phyloP scores from a whole-genome alignment of 2,113 vertebrate genomes.

The Platanista minor region DNA sequence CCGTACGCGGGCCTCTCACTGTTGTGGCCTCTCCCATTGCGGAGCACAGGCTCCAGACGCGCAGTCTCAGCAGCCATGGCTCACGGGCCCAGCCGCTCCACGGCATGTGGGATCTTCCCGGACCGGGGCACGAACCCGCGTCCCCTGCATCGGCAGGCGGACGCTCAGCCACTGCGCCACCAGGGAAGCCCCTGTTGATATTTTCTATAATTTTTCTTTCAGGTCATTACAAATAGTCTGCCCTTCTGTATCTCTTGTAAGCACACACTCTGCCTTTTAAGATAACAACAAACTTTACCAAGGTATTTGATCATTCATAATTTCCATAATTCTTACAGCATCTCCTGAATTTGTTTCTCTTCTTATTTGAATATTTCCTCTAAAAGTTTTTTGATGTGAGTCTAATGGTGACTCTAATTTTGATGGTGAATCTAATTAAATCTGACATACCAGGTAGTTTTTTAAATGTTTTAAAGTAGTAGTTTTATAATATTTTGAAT shows the following conservation, averaged over 20 bases:
- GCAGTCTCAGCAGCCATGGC: no score
- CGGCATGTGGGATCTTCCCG: no score
- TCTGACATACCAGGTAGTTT: neutral
- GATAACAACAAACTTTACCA: neutral
- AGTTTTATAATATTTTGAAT: neutral
- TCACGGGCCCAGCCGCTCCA: no score
- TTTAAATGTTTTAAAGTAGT: neutral
- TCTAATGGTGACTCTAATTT: neutral
- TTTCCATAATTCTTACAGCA: neutral
- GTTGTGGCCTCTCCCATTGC: no score
- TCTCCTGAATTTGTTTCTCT: neutral
- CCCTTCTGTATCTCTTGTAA: neutral
- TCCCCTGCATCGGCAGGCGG: no score
- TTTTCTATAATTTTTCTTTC: neutral
- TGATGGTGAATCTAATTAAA: neutral
- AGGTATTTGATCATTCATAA: neutral
- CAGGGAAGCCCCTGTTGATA: no score
- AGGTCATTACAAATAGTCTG: neutral
- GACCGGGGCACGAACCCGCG: no score
- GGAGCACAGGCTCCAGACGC: no score
- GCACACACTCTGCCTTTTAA: neutral
- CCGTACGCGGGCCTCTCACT: no score
- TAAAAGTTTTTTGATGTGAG: neutral
- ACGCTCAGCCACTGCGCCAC: no score
- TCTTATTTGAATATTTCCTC: neutral